Evolutionary conservation across 2,113 vertebrate species (phyloP).

Genomic region (Megaptera novaeangliae): DNA sequence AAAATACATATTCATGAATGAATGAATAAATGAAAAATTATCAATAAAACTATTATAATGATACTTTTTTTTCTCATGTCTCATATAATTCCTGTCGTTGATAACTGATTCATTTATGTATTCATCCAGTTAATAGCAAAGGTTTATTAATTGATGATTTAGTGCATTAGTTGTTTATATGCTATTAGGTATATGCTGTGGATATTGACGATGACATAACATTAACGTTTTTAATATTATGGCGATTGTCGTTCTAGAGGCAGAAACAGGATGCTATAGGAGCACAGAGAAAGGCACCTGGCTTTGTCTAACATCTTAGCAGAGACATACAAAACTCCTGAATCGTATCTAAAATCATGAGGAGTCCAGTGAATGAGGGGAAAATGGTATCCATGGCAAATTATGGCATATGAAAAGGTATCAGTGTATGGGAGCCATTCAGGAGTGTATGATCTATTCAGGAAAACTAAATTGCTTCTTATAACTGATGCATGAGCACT

Average conservation of each 20-base stretch:
- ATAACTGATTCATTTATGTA: not conserved
- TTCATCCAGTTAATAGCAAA: not conserved
- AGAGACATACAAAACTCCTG: not conserved
- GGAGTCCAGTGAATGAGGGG: not conserved
- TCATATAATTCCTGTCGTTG: not conserved
- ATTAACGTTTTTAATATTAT: not conserved
- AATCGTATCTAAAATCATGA: not conserved
- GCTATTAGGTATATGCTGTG: not conserved
- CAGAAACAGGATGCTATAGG: not conserved
- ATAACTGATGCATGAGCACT: not conserved
- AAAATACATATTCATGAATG: not conserved
- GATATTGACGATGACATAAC: not conserved
- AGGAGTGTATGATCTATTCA: not conserved
- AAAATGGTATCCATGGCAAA: not conserved
- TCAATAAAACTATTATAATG: not conserved
- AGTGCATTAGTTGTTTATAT: not conserved
- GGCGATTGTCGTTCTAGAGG: not conserved
- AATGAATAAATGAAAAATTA: not conserved
- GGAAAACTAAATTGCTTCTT: not conserved
- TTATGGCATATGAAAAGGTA: not conserved
- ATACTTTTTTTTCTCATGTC: not conserved
- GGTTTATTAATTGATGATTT: not conserved
- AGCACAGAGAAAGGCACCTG: not conserved
- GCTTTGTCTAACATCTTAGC: not conserved
- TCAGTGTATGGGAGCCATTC: not conserved